A percentile compares a stretch with the other conserved stretches of the same genome.
Evolutionary conservation across 2,113 vertebrate genomes (phyloP).

Genomic region (Circaetus gallicus): DNA sequence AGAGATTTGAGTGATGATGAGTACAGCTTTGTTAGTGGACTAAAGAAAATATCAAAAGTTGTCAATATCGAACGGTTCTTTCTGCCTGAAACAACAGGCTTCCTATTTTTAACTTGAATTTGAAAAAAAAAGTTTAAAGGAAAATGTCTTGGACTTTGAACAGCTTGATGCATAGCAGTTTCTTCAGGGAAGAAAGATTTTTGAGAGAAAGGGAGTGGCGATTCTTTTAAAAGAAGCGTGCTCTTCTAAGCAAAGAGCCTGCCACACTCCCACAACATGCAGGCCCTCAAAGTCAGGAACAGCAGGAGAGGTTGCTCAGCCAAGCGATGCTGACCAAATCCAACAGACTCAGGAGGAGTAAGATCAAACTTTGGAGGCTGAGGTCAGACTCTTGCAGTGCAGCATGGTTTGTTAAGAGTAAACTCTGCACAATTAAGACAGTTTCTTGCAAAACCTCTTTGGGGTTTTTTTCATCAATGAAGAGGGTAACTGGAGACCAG

Average conservation of each 20-base stretch:
- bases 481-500: neutral
- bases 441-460: neutral
- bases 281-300: rapidly evolving
- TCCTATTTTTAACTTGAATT: neutral
- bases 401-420: neutral
- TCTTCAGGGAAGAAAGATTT: neutral
- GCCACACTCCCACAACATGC: rapidly evolving
- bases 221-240: neutral
- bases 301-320: neutral
- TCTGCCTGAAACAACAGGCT: neutral
- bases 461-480: neutral
- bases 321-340: neutral
- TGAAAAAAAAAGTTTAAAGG: neutral
- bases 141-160: neutral
- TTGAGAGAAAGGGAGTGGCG: neutral
- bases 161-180: neutral
- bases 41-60: neutral
- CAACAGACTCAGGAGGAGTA: neutral
- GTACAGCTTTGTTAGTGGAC: neutral
- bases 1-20: neutral
- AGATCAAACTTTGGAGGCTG: neutral
- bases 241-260: neutral
- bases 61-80: rapidly evolving
- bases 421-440: neutral
- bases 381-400: neutral